Conservation (phyloP, 2,797 vertebrate genomes). For the Chloroceryle inda region DNA sequence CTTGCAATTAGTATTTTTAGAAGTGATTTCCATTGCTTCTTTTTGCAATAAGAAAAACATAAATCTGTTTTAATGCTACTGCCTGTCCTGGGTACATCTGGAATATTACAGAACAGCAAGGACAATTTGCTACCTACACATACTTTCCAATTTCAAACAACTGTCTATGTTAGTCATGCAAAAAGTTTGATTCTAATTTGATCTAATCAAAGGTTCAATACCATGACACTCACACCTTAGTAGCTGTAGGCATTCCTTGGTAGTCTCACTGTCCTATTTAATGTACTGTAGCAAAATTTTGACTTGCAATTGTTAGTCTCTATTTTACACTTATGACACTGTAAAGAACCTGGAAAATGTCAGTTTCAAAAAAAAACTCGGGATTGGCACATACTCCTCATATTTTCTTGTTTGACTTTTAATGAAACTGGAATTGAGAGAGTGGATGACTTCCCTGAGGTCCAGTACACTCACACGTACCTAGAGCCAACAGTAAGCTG, state of each 20-base stretch:
- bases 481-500: not conserved
- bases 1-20: not conserved
- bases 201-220: not conserved
- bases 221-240: rapidly evolving
- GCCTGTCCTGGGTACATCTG: too few relatives aligned
- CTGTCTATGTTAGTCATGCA: not conserved
- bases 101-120: rapidly evolving
- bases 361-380: not conserved
- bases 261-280: not conserved
- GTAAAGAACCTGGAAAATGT: not conserved
- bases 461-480: rapidly evolving
- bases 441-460: not conserved
- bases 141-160: not conserved
- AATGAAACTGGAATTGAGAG: not conserved
- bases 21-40: not conserved
- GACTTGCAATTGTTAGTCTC: not conserved
- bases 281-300: not conserved
- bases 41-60: not conserved
- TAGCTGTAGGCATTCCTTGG: not conserved
- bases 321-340: not conserved
- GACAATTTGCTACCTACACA: not conserved
- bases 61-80: not conserved
- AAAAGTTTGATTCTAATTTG: not conserved
- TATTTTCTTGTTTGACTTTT: not conserved
- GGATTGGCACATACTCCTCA: not conserved